Base-by-base conservation (phyloP, 2,797 vertebrate species). In the Somateria mollissima region DNA sequence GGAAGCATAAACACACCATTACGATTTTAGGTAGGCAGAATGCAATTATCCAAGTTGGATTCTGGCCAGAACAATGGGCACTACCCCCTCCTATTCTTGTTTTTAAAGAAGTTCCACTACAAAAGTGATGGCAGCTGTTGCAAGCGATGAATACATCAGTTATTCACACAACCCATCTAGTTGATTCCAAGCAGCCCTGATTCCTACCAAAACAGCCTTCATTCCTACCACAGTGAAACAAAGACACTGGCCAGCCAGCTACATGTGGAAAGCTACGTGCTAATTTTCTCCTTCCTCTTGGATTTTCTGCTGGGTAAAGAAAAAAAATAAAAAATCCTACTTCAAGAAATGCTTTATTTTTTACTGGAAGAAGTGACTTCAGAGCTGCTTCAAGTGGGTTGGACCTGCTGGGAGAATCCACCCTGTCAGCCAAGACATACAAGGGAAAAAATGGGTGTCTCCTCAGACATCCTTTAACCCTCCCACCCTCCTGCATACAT, bases 41-140 rank as follows among this genome's bases (percentile, higher is more conserved):
- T 75, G 67, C 57, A 97, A 96, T 96, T 95, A 95, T 58, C 66
- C 78, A 87, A 56, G 75, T 69, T 95, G 94, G 94, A 96, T 87
- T 93, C 88, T 70, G 78, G 88, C 95, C 95, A 96, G 84, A 89
- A 95, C 47, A 92, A 85, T 2, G 2, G 58, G 86, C 57, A 86
- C 45, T 75, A 75, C 56, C 37, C 61, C 70, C 81, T 92, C 86
- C 86, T 75, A 92, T 74, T 85, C 81, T 57, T 60, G 8, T 49
- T 95, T 94, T 87, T 69, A 21, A 22, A 85, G 65, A 90, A 66
- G 58, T 60, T 94, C 47, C 36, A 78, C 6, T 2, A 89, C 54
- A 95, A 90, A 95, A 94, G 69, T 1, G 0, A 83, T 4, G 3
- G 69, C 91, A 94, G 90, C 81, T 93, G 72, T 87, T 77, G 60